Percentiles rank a stretch among this genome's conserved stretches.
Evolutionary conservation across 53 echinoderm and acorn worm species (phyloP).

Genomic region (Apostichopus leukothele): DNA sequence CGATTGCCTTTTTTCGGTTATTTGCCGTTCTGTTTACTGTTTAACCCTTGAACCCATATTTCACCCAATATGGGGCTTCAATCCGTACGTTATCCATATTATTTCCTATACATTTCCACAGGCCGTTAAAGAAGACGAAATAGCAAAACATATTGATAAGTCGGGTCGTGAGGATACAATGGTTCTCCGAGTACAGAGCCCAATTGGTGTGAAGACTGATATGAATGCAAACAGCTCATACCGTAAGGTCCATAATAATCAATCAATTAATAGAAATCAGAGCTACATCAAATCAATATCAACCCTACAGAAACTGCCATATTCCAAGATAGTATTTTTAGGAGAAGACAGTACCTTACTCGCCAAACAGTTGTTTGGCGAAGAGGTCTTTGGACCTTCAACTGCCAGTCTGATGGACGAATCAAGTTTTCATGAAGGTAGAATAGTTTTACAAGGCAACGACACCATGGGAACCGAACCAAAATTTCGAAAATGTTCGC

Average conservation of each 20-base stretch:
- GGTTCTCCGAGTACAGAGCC: neutral
- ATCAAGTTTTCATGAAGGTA: neutral
- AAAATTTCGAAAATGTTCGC: neutral
- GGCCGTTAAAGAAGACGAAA: neutral
- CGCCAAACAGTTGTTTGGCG: slow-evolving; percentile 30
- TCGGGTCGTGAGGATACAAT: neutral
- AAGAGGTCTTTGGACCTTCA: neutral
- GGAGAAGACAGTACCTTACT: slow-evolving; percentile 20
- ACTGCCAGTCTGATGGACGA: neutral
- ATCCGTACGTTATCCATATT: no score
- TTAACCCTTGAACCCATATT: no score
- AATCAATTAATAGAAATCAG: no score
- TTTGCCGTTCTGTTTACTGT: no score
- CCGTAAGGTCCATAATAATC: neutral
- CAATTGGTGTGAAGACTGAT: neutral
- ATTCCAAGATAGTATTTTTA: slow-evolving; percentile 17
- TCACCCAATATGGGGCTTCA: no score
- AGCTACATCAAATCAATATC: neutral
- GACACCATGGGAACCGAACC: neutral
- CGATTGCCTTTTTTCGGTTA: no score
- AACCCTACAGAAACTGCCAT: neutral
- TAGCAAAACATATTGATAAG: neutral
- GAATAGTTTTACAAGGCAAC: neutral
- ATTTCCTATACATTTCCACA: neutral
- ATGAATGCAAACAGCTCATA: neutral